Conservation (phyloP, 30 jellyfish, hydroid and myxozoan genomes). For the Aurelia aurita region DNA sequence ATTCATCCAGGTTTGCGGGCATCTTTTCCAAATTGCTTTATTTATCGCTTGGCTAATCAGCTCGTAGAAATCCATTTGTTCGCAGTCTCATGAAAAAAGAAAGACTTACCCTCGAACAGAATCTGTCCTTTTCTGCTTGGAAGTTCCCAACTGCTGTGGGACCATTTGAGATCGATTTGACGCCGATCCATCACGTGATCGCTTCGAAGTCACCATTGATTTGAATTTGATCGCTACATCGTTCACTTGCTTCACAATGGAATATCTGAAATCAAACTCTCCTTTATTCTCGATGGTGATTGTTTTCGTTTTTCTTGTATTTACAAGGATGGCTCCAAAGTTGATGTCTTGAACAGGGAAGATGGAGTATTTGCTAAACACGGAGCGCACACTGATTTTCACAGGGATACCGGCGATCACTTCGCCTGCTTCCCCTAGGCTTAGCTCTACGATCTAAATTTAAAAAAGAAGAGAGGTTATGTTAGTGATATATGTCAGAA, state of each 20-base stretch:
- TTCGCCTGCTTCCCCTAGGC: conserved; percentile 93
- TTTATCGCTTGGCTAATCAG: too few species aligned
- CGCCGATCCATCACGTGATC: conserved; percentile 89
- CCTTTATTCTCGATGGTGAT: conserved; percentile 92
- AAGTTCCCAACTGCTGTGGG: conserved; percentile 45
- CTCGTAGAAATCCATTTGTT: too few species aligned
- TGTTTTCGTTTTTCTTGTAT: conserved; percentile 90
- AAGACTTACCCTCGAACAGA: conserved; percentile 90
- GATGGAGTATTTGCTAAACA: conserved; percentile 92
- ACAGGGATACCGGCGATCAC: conserved; percentile 95
- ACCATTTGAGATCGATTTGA: conserved; percentile 79
- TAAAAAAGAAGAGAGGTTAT: neutral
- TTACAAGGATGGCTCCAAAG: conserved; percentile 93
- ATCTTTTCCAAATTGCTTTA: too few species aligned
- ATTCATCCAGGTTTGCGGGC: too few species aligned
- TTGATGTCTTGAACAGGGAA: conserved; percentile 91
- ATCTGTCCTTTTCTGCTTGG: conserved; percentile 83
- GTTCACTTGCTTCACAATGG: conserved; percentile 63
- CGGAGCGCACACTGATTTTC: conserved; percentile 89
- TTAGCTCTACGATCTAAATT: conserved; percentile 87
- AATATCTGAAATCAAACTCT: conserved; percentile 89
- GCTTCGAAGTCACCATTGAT: conserved; percentile 16
- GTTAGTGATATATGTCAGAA: too few species aligned
- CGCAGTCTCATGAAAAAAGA: neutral
- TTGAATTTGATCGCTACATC: conserved; percentile 36